phyloP scores from a whole-genome alignment of 2,797 vertebrate genomes.

The Acropternis orthonyx region DNA sequence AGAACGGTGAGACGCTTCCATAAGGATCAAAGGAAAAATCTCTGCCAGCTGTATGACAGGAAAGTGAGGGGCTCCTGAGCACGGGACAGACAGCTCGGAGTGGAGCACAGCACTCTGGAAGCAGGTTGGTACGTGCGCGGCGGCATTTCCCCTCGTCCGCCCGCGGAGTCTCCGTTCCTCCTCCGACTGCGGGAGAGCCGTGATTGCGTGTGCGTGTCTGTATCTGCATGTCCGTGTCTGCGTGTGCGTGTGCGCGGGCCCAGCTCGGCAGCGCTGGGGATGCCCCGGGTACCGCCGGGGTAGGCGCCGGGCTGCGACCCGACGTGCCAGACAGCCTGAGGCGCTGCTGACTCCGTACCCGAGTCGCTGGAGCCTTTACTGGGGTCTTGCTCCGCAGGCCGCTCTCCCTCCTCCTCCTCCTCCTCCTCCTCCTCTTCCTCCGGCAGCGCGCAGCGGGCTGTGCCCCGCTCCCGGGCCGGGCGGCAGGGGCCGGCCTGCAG shows the following conservation, averaged over 20 bases:
- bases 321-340: neutral
- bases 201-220: too few relatives aligned
- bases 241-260: neutral
- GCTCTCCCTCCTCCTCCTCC: neutral
- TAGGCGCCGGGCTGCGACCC: neutral
- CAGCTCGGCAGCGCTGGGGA: neutral
- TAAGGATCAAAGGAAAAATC: neutral
- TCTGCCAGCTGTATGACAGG: neutral
- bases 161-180: neutral
- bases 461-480: neutral
- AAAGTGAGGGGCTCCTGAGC: neutral
- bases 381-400: neutral
- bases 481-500: conserved; percentile 21
- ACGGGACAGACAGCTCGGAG: neutral
- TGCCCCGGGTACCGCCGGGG: neutral
- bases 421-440: neutral
- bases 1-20: neutral
- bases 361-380: neutral
- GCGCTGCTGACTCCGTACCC: conserved; percentile 26
- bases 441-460: neutral
- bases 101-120: neutral
- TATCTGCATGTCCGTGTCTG: too few relatives aligned
- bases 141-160: neutral
- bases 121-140: neutral
- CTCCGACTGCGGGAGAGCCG: neutral